Percentiles rank a stretch among this genome's conserved stretches.
Conservation (phyloP, 1,140 invertebrate species). For the Oryctes rhinoceros region DNA sequence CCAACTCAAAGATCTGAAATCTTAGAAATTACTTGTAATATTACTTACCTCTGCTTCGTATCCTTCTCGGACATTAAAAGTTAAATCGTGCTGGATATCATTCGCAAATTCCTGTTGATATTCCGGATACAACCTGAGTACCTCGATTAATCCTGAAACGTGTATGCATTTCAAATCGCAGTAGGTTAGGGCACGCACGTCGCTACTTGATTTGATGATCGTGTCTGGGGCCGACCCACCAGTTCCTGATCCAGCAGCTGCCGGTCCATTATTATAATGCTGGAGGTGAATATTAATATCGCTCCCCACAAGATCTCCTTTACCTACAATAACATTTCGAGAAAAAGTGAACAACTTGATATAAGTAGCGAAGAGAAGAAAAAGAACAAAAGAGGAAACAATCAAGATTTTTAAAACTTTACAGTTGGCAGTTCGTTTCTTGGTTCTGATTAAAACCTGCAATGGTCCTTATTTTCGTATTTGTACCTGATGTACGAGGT, state of each 20-base stretch:
- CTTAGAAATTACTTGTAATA: background rate
- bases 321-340: conserved; percentile 70
- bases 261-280: conserved; percentile 64
- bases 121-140: conserved; percentile 89
- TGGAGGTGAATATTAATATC: conserved; percentile 86
- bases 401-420: background rate
- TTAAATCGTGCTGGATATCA: conserved; percentile 95
- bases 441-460: background rate
- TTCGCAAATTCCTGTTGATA: conserved; percentile 92
- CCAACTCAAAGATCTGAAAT: background rate
- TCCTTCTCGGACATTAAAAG: conserved; percentile 93
- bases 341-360: background rate
- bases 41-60: conserved; percentile 82
- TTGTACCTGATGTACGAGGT: background rate
- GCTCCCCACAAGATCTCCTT: conserved; percentile 95
- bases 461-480: background rate
- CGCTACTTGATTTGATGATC: conserved; percentile 91
- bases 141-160: conserved; percentile 89
- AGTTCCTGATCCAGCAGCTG: conserved; percentile 61
- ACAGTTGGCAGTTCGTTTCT: background rate
- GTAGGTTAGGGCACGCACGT: conserved; percentile 91
- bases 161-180: conserved; percentile 96
- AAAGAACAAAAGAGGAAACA: background rate
- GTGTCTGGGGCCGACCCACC: conserved; percentile 70
- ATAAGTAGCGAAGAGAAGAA: background rate